A percentile compares a stretch with the other conserved stretches of the same genome.
These are phyloP conservation scores for Oncorhynchus mykiss DNA, from an alignment of 2,113 vertebrate species.

Conservation along the genomic window DNA sequence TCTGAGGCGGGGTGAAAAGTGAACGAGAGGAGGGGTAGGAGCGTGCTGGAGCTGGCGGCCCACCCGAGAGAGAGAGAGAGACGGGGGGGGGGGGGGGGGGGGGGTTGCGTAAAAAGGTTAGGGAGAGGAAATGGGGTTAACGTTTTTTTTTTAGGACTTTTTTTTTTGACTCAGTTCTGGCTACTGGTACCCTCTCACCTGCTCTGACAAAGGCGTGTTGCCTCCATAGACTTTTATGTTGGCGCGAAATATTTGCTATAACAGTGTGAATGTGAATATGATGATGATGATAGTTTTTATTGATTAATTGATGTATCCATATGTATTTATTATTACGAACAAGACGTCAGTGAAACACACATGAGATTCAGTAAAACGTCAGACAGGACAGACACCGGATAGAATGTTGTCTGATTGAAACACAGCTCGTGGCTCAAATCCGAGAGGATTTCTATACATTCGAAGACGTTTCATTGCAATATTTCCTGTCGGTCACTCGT, in stretches of 20 bases:
- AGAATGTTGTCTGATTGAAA: not conserved
- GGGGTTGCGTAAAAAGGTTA: slow-evolving; percentile 5
- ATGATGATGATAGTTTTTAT: not conserved
- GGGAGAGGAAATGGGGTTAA: slow-evolving; percentile 29
- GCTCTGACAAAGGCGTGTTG: not conserved
- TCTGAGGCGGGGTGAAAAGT: slow-evolving; percentile 58
- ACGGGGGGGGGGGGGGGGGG: slow-evolving; percentile 35
- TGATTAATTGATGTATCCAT: not conserved
- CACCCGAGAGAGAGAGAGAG: slow-evolving; percentile 41
- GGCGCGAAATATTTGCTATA: not conserved
- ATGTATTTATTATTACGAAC: not conserved
- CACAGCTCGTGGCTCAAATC: not conserved
- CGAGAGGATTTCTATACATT: not conserved
- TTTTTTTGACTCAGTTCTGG: slow-evolving; percentile 19
- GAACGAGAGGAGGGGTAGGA: slow-evolving; percentile 61
- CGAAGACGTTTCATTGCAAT: not conserved
- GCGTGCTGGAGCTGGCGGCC: slow-evolving; percentile 72
- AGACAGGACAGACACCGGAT: not conserved
- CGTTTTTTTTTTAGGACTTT: slow-evolving; percentile 28
- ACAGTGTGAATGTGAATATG: not conserved
- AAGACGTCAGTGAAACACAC: not conserved
- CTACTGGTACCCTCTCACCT: slow-evolving; percentile 46
- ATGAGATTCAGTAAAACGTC: not conserved
- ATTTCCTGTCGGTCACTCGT: not conserved
- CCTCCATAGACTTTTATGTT: too few species aligned